Evolutionary conservation across 2,888 invertebrate species (phyloP), one percentile per base, ranked within the genome.

Genomic region (Drosophila meridionalis): DNA sequence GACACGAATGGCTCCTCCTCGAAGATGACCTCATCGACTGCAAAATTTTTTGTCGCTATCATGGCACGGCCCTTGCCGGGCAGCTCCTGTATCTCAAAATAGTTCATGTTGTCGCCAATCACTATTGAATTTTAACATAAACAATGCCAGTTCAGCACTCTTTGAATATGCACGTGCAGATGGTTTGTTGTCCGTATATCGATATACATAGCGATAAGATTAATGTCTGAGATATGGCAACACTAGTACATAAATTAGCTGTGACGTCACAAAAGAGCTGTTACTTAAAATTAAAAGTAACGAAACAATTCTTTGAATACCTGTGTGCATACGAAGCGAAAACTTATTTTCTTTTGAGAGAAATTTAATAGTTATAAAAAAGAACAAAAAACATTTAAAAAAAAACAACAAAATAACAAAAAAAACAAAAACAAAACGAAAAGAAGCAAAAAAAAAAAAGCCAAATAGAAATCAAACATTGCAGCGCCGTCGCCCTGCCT

Each of bases 1-100:
- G 97, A 97, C 34, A 98, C 96, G 62, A 99, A 93, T 0, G 99
- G 98, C 73, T 95, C 95, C 92, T 99, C 99, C 92, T 97, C 96
- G 82, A 99, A 95, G 75, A 99, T 96, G 11, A 96, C 93, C 85
- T 97, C 97, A 0, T 96, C 97, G 78, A 94, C 93, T 56, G 95
- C 94, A 87, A 96, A 96, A 30, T 94, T 91, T 83, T 94, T 95
- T 2, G 94, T 95, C 0, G 98, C 96, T 93, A 96, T 96, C 80
- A 99, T 93, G 0, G 97, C 97, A 91, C 96, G 96, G 0, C 98
- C 98, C 98, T 92, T 93, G 40, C 91, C 92, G 9, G 91, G 89
- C 42, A 92, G 42, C 12, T 86, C 87, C 42, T 85, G 81, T 52
- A 93, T 89, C 65, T 92, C 91, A 57, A 93, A 93, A 6, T 90